Evolutionary conservation across 2,888 invertebrate genomes (phyloP).

Genomic region (Amphipoea oculea): DNA sequence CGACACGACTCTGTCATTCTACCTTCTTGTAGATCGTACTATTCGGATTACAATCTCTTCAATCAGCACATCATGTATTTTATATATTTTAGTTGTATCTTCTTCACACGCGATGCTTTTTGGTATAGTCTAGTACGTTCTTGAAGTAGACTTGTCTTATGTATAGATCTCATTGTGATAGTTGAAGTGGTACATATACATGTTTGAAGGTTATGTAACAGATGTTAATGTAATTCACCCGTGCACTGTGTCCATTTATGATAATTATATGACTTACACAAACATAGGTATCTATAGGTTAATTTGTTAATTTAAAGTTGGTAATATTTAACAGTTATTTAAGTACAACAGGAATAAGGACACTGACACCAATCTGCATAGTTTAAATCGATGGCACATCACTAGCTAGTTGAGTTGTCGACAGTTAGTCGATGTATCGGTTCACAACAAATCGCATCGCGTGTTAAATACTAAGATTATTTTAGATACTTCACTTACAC

Average conservation of each 20-base stretch:
- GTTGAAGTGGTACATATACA: constrained; percentile 57
- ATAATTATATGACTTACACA: constrained; percentile 48
- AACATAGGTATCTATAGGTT: constrained; percentile 54
- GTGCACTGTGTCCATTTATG: constrained; percentile 53
- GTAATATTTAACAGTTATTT: constrained; percentile 52
- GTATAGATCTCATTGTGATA: constrained; percentile 57
- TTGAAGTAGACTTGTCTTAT: constrained; percentile 43
- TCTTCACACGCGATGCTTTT: constrained; percentile 67
- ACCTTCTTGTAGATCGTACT: constrained; percentile 74
- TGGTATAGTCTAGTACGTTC: constrained; percentile 55
- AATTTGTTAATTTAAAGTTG: constrained; percentile 61
- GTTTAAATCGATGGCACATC: constrained; percentile 58
- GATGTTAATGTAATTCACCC: constrained; percentile 39
- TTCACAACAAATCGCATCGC: constrained; percentile 65
- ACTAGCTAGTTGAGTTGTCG: constrained; percentile 46
- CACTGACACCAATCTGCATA: constrained; percentile 66
- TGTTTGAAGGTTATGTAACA: constrained; percentile 28
- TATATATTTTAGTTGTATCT: constrained; percentile 65
- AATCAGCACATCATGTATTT: constrained; percentile 89
- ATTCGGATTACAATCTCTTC: constrained; percentile 73
- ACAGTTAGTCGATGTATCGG: constrained; percentile 51
- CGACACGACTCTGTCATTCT: constrained; percentile 74
- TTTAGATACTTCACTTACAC: constrained; percentile 67
- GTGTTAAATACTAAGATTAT: constrained; percentile 71
- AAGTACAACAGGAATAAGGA: constrained; percentile 67